Evolutionary conservation across 1,140 invertebrate genomes (phyloP), one percentile per base, ranked within the genome.

Genomic region (Mercenaria mercenaria): DNA sequence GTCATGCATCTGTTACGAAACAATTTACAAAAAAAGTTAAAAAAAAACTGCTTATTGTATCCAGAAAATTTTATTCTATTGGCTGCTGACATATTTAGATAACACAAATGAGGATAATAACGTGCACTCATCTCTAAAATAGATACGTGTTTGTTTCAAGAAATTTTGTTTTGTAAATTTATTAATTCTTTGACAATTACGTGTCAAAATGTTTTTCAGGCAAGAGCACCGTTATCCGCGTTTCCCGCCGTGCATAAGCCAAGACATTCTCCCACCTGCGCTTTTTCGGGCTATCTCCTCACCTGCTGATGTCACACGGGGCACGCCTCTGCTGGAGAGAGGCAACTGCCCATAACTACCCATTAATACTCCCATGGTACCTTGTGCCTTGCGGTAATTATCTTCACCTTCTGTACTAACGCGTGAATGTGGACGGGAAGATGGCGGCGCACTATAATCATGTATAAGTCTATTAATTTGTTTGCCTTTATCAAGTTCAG

Each of bases 391-490:
- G 91, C 86, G 32, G 93, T 92, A 52, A 91, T 90, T 41, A 90
- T 87, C 92, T 50, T 91, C 87, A 18, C 93, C 95, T 56, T 95
- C 93, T 32, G 91, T 88, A 85, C 92, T 95, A 0, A 95, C 93
- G 52, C 93, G 91, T 11, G 93, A 92, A 26, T 64, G 90, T 6
- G 92, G 92, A 34, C 93, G 74, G 13, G 90, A 88, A 15, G 67
- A 56, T 72, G 85, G 67, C 52, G 67, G 85, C 1, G 83, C 80
- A 13, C 91, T 92, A 88, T 93, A 92, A 20, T 87, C 91, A 61
- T 88, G 39, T 50, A 94, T 74, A 64, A 93, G 43, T 50, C 67
- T 84, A 26, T 88, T 37, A 80, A 93, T 91, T 59, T 93, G 91
- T n/a, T 84, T 72, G 41, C 94, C 94, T 69, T 88, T 86, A 34